Conservation (phyloP, 2,113 vertebrate species). For the Lophius piscatorius region DNA sequence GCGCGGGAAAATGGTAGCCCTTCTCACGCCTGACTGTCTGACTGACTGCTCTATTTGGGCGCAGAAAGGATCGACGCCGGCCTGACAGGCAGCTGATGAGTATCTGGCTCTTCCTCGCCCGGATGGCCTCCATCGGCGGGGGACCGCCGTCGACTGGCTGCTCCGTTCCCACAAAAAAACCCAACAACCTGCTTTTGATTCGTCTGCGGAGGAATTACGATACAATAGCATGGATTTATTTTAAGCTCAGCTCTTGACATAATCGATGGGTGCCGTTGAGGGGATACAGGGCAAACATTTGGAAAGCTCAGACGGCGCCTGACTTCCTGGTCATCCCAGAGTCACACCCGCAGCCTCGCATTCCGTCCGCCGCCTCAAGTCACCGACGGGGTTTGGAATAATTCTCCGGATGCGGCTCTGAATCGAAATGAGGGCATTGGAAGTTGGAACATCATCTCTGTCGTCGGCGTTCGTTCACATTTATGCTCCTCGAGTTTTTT, state of each 20-base stretch:
- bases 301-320: conserved; percentile 26
- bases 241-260: conserved; percentile 31
- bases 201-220: conserved; percentile 33
- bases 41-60: conserved; percentile 68
- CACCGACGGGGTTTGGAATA: conserved; percentile 24
- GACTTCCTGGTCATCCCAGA: conserved; percentile 19
- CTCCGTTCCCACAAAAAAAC: background rate
- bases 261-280: conserved; percentile 52
- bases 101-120: background rate
- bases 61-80: conserved; percentile 29
- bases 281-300: conserved; percentile 46
- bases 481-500: conserved; percentile 29
- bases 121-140: conserved; percentile 11
- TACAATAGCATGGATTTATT: conserved; percentile 45
- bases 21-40: conserved; percentile 42
- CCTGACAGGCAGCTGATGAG: conserved; percentile 50
- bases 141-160: conserved; percentile 17
- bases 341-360: conserved; percentile 15
- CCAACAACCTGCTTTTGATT: background rate
- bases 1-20: conserved; percentile 15
- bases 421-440: conserved; percentile 17
- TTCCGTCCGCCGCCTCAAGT: conserved; percentile 12
- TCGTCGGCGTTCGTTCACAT: conserved; percentile 31
- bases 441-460: conserved; percentile 15
- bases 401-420: conserved; percentile 7